These are phyloP conservation scores for Zelostemma sp. DNA, from an alignment of 1,140 invertebrate genomes.

Conservation along the genomic window DNA sequence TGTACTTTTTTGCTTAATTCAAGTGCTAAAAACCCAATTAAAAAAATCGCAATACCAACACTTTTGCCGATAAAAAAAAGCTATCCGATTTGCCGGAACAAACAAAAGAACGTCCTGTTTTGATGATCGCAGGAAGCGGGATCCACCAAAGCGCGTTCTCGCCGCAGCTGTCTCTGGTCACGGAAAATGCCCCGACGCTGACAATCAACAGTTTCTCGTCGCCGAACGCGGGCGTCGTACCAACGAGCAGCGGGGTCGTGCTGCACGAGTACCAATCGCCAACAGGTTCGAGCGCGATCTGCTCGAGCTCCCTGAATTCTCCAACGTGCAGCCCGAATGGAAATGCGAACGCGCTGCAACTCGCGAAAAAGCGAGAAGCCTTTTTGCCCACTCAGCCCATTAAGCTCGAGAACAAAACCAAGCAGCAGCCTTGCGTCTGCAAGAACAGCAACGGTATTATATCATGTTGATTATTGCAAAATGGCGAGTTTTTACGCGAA, in stretches of 20 bases:
- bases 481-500: too few species aligned
- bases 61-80: too few species aligned
- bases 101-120: slow-evolving; percentile 1
- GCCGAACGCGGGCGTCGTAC: slow-evolving; percentile 56
- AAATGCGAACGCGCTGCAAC: slow-evolving; percentile 27
- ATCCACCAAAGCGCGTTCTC: slow-evolving; percentile 63
- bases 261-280: slow-evolving; percentile 64
- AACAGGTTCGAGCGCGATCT: slow-evolving; percentile 51
- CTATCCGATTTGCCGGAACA: slow-evolving; percentile 10
- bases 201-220: slow-evolving; percentile 65
- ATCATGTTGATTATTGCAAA: too few species aligned
- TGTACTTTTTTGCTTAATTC: too few species aligned
- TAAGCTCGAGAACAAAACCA: slow-evolving; percentile 64
- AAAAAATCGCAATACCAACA: too few species aligned
- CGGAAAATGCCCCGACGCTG: slow-evolving; percentile 58
- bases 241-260: slow-evolving; percentile 58
- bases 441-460: slow-evolving; percentile 62
- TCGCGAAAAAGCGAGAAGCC: slow-evolving; percentile 60
- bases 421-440: slow-evolving; percentile 62
- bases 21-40: too few species aligned
- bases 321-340: slow-evolving; percentile 37
- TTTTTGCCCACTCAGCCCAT: slow-evolving; percentile 59
- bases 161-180: slow-evolving; percentile 62
- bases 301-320: slow-evolving; percentile 36
- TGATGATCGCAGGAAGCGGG: not conserved